Evolutionary conservation across 2,888 invertebrate species (phyloP), one percentile per base, ranked within the genome.

Genomic region (Temnothorax unifasciatus): DNA sequence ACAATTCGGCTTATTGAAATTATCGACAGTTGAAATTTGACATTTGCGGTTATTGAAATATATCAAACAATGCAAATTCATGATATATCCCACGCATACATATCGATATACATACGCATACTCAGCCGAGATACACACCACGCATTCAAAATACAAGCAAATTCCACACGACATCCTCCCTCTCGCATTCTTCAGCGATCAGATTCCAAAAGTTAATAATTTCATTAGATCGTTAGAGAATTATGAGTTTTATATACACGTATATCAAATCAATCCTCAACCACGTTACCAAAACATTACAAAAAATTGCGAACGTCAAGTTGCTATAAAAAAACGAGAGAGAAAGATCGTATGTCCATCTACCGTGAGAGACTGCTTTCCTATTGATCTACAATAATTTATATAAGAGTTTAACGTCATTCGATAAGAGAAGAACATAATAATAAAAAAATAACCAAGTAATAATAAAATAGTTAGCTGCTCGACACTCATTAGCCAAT

Each of bases 251-350:
- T 93, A 92, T 92, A 84, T 92, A 93, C 91, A 93, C 86, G 86
- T 92, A 90, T 91, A 92, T 92, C 86, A 90, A 91, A 92, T 91
- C 90, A 92, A 93, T 93, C 92, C 92, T 93, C 92, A 93, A 92
- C 92, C 93, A 92, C 34, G 89, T 92, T 93, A 93, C 90, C 89
- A 90, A 91, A 93, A 90, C 88, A 90, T 93, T 93, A 93, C 90
- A 92, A 91, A 89, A 91, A 88, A 38, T 91, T 91, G 89, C 86
- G 86, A 91, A 91, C 34, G 89, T 93, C 92, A 92, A 92, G 89
- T 92, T 92, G 90, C 90, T 91, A 91, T 92, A 90, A 92, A 93
- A 79, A 25, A 57, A 52, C 25, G 25, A 77, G 41, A 73, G 25
- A 68, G 41, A 73, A 79, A 74, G 59, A 47, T 59, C 21, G 8